Percentiles rank a stretch among this genome's conserved stretches.
Evolutionary conservation across 2,113 vertebrate genomes (phyloP).

Genomic region (Glaucomys volans): DNA sequence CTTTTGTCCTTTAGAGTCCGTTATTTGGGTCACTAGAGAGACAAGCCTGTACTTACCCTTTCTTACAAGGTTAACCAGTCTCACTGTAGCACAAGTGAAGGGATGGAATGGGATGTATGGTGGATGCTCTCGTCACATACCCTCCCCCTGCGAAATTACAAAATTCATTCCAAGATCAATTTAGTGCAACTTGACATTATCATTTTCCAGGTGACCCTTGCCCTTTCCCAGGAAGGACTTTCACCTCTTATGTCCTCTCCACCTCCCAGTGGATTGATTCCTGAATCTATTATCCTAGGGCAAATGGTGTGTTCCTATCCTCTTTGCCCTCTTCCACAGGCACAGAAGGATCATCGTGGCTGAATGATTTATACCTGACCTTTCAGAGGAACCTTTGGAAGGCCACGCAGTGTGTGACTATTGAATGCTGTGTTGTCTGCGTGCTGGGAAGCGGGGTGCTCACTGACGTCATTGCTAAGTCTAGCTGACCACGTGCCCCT

Average conservation of each 20-base stretch:
- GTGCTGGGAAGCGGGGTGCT: neutral
- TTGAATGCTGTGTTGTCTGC: neutral
- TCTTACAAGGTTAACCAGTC: neutral
- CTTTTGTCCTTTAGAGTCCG: neutral
- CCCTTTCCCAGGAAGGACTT: neutral
- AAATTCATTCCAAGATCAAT: neutral
- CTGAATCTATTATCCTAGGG: neutral
- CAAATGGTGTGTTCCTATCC: neutral
- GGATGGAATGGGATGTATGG: neutral
- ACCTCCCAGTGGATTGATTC: neutral
- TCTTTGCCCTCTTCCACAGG: neutral
- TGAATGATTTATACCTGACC: slow-evolving; percentile 51
- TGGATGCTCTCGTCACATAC: neutral
- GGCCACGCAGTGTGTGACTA: neutral
- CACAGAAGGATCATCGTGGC: neutral
- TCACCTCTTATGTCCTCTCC: fast-evolving
- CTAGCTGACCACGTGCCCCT: neutral
- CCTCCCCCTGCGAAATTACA: neutral
- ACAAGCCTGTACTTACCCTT: neutral
- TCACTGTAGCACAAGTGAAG: neutral
- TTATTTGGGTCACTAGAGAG: neutral
- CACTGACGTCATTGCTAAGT: neutral
- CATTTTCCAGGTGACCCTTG: neutral
- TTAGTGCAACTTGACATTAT: neutral
- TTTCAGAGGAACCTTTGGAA: neutral